Percentiles rank a stretch among this genome's conserved stretches.
phyloP scores from a whole-genome alignment of 2,113 vertebrate genomes.

The Turdus rufiventris region DNA sequence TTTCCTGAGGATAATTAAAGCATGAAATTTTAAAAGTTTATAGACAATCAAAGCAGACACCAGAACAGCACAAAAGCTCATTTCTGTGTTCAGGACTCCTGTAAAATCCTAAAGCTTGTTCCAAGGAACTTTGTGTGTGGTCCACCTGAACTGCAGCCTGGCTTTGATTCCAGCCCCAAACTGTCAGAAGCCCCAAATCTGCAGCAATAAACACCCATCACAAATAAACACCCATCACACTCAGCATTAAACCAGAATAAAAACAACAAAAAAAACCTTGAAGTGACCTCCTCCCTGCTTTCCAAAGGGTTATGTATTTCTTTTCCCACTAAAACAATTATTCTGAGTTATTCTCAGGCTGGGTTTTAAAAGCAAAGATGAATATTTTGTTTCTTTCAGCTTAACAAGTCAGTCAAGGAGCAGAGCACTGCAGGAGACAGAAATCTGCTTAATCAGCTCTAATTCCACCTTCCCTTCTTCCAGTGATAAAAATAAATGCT shows the following conservation, averaged over 20 bases:
- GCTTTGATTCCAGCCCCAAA: neutral
- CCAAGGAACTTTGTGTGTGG: neutral
- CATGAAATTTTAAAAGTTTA: rapidly evolving
- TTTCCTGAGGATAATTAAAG: neutral
- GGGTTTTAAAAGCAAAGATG: neutral
- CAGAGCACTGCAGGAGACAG: neutral
- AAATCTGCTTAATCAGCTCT: neutral
- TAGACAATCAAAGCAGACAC: neutral
- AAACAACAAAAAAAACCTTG: neutral
- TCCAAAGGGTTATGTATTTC: rapidly evolving
- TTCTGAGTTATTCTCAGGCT: neutral
- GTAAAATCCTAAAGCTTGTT: neutral
- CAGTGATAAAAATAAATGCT: neutral
- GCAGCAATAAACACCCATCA: neutral
- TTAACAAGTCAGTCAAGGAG: neutral
- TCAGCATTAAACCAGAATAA: neutral
- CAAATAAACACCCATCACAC: too few species aligned
- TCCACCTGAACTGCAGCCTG: neutral
- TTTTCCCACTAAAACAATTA: neutral
- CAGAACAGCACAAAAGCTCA: neutral
- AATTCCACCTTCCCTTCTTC: neutral
- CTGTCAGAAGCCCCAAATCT: neutral
- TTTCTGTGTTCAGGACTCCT: neutral
- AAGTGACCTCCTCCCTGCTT: neutral
- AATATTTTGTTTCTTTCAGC: neutral